Evolutionary conservation across 2,113 vertebrate genomes (phyloP), one percentile per base, ranked within the genome.

Genomic region (Stomatorhinus ivindoensis): DNA sequence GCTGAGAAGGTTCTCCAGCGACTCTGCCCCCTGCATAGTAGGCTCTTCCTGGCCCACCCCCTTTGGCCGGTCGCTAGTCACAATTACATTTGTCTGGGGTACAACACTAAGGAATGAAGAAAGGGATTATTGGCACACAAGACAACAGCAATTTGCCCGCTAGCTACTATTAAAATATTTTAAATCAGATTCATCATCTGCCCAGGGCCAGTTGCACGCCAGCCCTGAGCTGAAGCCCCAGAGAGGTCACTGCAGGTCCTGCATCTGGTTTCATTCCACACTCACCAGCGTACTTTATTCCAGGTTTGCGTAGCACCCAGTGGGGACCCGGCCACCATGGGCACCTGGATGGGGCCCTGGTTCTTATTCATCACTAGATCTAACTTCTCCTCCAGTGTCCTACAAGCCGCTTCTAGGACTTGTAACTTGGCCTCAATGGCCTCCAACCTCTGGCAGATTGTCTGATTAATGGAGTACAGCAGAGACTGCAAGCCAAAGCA

Each of bases 231-330:
- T 19, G 73, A 39, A 19, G 35, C 31, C 27, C 42, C 42, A 47
- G 51, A 69, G 27, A 50, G 24, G 51, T n/a, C 61, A 9, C 27
- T 76, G 76, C 15, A 48, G 35, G 17, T 76, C 44, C 15, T 24
- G 19, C 7, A 1, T 17, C 13, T 42, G n/a, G n/a, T 13, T 44
- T 73, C 84, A 73, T 35, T 42, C 42, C 35, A 21, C 47, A 65
- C 96, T 97, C 95, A 99, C 98, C 98, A 99, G 94, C 98, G 95
- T 1, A 99, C 98, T 97, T 99, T 99, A 95, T 99, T 99, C 96
- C 98, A 99, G 0, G 98, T 99, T 95, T 99, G 98, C 0, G 98
- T 99, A 76, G 98, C 98, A 0, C 98, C 98, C 7, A 99, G 97
- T 0, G 98, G 98, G 53, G 98, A 99, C 5, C 98, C 98, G 0